Base-by-base conservation (phyloP, 1,140 invertebrate genomes). In the Cydia strobilella region DNA sequence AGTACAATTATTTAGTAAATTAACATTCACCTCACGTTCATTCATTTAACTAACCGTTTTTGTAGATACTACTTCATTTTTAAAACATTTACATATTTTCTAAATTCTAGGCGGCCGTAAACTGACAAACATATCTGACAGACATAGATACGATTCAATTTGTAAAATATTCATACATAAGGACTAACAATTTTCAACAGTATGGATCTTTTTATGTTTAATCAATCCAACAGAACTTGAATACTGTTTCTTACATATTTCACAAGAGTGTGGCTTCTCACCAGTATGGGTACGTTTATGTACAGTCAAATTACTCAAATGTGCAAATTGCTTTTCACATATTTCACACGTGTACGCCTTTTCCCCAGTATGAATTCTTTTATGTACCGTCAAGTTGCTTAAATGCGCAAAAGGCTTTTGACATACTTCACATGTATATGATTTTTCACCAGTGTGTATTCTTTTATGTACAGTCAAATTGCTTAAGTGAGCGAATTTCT, bases 241-340 rank as follows among this genome's bases (percentile, higher is more conserved):
- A 54, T 54, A 54, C n/a, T 54, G 51, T 18, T 54, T 54, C 51
- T 18, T 54, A 18, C 51, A 54, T 54, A 54, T 54, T n/a, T 54
- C 51, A 18, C 51, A 54, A 2, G n/a, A n/a, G n/a, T 54, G 51
- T 7, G 51, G 51, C 2, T 54, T 54, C 51, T 54, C 51, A 2
- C 51, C 51, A 7, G 51, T 54, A 9, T 54, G 51, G 15, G 51
- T 54, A 6, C 51, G 51, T 18, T 18, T 54, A 54, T 54, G 51
- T 7, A 54, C 51, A 54, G 51, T 54, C 51, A 54, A 18, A 18
- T 54, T 54, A 54, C 51, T 54, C 51, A 54, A 54, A 54, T 54
- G 51, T 0, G 51, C 51, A 9, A 54, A 54, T 9, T 54, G 51
- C 5, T 54, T 54, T 20, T 54, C 15, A 54, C 51, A 54, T 18